These are phyloP conservation scores for Entomobrya multifasciata DNA, from an alignment of 2,888 invertebrate genomes.

Conservation along the genomic window DNA sequence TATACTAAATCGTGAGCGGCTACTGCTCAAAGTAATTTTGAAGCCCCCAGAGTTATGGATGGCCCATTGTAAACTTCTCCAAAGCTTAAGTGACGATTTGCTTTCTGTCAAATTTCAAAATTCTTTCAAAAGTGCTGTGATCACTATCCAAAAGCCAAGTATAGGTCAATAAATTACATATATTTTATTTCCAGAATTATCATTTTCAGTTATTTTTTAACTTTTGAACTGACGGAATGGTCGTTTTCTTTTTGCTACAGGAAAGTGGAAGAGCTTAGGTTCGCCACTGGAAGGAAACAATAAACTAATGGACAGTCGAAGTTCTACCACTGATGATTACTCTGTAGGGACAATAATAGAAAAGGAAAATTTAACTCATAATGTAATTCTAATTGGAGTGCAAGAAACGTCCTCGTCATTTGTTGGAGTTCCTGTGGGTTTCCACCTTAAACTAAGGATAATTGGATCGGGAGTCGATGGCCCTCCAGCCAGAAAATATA, in stretches of 20 bases:
- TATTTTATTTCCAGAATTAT: not conserved
- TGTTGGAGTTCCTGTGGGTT: constrained; percentile 76
- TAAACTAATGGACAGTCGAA: constrained; percentile 68
- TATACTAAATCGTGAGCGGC: constrained; percentile 69
- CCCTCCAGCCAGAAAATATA: constrained; percentile 62
- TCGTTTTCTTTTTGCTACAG: constrained; percentile 41
- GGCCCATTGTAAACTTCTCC: constrained; percentile 71
- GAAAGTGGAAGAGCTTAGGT: constrained; percentile 74
- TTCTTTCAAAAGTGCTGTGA: constrained; percentile 66
- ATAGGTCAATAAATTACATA: constrained; percentile 53
- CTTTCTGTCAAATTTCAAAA: constrained; percentile 71
- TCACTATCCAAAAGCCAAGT: constrained; percentile 74
- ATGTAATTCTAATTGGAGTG: constrained; percentile 67
- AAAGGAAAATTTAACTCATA: constrained; percentile 68
- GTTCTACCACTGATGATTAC: constrained; percentile 68
- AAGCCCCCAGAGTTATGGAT: constrained; percentile 78
- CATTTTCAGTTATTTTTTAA: no score
- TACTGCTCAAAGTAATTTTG: constrained; percentile 75
- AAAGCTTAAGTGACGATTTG: constrained; percentile 71
- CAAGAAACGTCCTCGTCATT: constrained; percentile 50
- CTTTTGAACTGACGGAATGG: no score
- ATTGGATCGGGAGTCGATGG: no score
- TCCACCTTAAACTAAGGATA: constrained; percentile 72
- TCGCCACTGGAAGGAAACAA: constrained; percentile 69
- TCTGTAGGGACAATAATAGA: constrained; percentile 59